phyloP scores from a whole-genome alignment of 2,113 vertebrate species.

The Phyllopteryx taeniolatus region DNA sequence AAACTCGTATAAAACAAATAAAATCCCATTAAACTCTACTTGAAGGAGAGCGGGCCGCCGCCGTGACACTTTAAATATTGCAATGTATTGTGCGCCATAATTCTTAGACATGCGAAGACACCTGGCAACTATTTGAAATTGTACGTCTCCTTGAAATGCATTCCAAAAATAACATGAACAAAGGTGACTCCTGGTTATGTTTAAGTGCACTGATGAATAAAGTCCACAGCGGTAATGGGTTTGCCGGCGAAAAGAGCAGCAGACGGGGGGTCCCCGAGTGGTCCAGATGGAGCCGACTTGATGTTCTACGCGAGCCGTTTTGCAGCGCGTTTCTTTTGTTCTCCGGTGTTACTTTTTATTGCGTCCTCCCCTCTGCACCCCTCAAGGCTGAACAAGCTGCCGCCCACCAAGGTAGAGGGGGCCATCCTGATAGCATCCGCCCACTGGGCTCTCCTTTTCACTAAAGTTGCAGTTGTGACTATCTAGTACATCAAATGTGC shows the following conservation, averaged over 20 bases:
- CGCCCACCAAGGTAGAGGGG: conserved; percentile 38
- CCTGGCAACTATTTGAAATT: no score
- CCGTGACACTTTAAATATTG: background rate
- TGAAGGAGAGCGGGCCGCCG: background rate
- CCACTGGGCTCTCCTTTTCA: conserved; percentile 12
- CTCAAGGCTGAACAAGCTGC: conserved; percentile 46
- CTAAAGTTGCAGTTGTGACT: background rate
- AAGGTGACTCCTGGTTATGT: background rate
- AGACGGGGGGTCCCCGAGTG: conserved; percentile 14
- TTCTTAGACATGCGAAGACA: no score
- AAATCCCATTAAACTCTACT: background rate
- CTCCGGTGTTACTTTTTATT: conserved; percentile 41
- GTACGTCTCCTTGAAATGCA: no score
- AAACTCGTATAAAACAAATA: no score
- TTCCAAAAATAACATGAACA: background rate
- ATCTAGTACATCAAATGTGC: background rate
- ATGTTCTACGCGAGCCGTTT: conserved; percentile 40
- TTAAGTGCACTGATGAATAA: background rate
- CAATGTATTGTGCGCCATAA: background rate
- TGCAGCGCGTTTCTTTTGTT: conserved; percentile 53
- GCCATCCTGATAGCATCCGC: conserved; percentile 27
- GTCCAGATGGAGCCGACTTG: conserved; percentile 54
- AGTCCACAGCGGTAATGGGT: conserved; percentile 18
- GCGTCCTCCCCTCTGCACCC: conserved; percentile 18
- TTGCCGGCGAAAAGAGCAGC: conserved; percentile 23